Evolutionary conservation across 2,888 invertebrate genomes (phyloP), one percentile per base, ranked within the genome.

Genomic region (Lasioglossum villosulum): DNA sequence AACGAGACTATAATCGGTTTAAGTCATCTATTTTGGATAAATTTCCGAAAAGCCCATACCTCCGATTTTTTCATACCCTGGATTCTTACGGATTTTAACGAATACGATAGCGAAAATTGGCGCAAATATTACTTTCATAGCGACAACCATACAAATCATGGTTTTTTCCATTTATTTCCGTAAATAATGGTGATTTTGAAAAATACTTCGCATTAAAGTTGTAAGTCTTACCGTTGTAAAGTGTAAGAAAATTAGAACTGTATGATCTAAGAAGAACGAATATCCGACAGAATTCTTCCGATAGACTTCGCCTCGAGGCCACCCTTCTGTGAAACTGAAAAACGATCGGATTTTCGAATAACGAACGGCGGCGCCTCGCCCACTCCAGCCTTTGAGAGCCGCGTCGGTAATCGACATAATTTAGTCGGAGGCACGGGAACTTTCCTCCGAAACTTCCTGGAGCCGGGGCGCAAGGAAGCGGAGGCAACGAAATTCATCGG

Each of bases 381-480:
- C n/a, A 27, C 56, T 12, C 27, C 6, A 5, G 27, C 12, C 27
- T 63, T 63, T 6, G 6, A 63, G 16, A 16, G 16, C 16, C 63
- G 16, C 63, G 27, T 27, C 30, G 63, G 63, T 63, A 63, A 63
- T 63, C 27, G 63, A 30, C 63, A 63, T 63, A 63, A 63, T 63
- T 63, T 30, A 30, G 63, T 30, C 63, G 30, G 4, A 63, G 63
- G 30, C 16, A 63, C 30, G 23, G 52, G 30, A 63, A 63, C 27
- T 63, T 63, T 63, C 30, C 63, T 63, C 30, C 63, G 16, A 30
- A 63, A 63, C 16, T 63, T 66, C 66, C 19, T 23, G 19, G 23
- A 10, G 66, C 19, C 34, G 66, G 34, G 1, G 39, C 42, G 42
- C 42, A n/a, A 68, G 37, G 34, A 39, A 37, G 23, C n/a, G 68